These are phyloP conservation scores for Strigamia maritima DNA, from an alignment of 2,888 invertebrate genomes.

Conservation along the genomic window DNA sequence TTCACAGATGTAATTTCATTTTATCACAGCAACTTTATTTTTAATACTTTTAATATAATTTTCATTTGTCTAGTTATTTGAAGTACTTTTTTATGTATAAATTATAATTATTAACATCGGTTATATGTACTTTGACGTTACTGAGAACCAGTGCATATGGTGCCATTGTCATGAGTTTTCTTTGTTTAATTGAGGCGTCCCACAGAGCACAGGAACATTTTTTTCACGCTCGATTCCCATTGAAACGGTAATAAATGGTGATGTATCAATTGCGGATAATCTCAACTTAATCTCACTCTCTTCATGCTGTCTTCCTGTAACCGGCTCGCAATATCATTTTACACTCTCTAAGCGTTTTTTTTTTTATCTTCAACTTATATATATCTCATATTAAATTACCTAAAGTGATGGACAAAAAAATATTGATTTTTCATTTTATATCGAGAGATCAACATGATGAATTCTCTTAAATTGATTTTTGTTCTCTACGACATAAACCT, in stretches of 20 bases:
- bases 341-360: not conserved
- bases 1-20: too few species aligned
- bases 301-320: not conserved
- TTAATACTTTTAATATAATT: too few species aligned
- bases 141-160: not conserved
- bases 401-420: not conserved
- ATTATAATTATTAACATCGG: not conserved
- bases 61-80: too few species aligned
- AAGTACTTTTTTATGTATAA: not conserved
- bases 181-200: not conserved
- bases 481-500: not conserved
- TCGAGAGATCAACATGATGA: not conserved
- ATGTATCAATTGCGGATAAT: not conserved
- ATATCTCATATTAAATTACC: not conserved
- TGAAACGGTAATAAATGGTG: not conserved
- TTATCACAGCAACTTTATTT: too few species aligned
- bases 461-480: not conserved
- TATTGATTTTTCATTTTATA: not conserved
- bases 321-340: not conserved
- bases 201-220: not conserved
- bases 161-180: not conserved
- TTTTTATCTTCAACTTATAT: not conserved
- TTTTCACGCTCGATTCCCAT: not conserved
- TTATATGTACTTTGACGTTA: not conserved
- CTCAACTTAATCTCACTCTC: not conserved